phyloP scores from a whole-genome alignment of 2,888 invertebrate species.

The Protophormia terraenovae region DNA sequence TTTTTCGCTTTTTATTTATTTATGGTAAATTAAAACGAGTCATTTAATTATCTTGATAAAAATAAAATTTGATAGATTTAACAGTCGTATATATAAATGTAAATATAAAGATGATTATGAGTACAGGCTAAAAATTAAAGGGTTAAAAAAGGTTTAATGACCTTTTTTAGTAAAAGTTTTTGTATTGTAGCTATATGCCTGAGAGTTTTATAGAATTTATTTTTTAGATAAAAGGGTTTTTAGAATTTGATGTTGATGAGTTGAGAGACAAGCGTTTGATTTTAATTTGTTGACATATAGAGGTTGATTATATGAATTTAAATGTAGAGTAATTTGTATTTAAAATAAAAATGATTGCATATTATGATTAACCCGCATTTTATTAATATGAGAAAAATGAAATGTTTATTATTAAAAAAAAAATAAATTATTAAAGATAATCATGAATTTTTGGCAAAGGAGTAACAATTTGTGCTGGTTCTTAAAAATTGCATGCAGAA shows the following conservation, averaged over 20 bases:
- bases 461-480: too few species aligned
- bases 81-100: neutral
- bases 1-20: neutral
- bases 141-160: constrained; percentile 36
- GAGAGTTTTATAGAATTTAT: neutral
- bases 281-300: neutral
- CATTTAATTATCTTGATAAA: constrained; percentile 19
- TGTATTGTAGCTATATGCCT: neutral
- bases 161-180: neutral
- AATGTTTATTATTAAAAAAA: neutral
- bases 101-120: neutral
- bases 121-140: neutral
- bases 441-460: too few species aligned
- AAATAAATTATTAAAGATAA: too few species aligned
- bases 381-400: neutral
- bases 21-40: constrained; percentile 9
- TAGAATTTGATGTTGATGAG: neutral
- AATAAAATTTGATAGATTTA: neutral
- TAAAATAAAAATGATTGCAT: neutral
- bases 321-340: too few species aligned
- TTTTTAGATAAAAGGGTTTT: neutral
- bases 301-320: neutral
- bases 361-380: neutral
- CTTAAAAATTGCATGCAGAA: too few species aligned
- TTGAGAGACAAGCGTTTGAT: neutral